Evolutionary conservation across 2,888 invertebrate genomes (phyloP).

Genomic region (Palloptera scutellata): DNA sequence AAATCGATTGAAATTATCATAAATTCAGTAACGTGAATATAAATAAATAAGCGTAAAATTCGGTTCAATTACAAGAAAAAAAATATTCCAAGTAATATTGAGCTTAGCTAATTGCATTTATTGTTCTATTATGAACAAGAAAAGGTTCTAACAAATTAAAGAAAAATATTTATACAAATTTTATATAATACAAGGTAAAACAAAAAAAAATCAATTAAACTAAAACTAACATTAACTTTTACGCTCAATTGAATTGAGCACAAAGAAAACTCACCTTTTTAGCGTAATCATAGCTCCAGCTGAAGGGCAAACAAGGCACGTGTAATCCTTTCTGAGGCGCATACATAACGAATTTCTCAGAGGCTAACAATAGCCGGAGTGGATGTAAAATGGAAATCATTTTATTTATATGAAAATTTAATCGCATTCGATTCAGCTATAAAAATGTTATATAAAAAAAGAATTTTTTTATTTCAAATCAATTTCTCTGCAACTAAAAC

Average conservation of each 20-base stretch:
- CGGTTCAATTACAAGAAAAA: neutral
- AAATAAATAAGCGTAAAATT: neutral
- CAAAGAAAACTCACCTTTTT: neutral
- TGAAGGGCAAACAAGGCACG: conserved; percentile 30
- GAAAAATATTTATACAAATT: neutral
- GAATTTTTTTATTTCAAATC: conserved; percentile 14
- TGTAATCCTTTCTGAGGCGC: conserved; percentile 28
- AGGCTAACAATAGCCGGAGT: neutral
- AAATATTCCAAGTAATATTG: neutral
- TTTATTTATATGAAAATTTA: conserved; percentile 8
- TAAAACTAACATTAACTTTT: conserved; percentile 29
- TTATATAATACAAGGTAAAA: neutral
- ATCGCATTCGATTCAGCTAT: conserved; percentile 43
- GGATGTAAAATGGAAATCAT: conserved; percentile 1
- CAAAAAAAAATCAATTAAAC: neutral
- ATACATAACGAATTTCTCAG: conserved; percentile 15
- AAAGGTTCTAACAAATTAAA: neutral
- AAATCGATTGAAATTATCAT: too few species aligned
- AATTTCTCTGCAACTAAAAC: conserved; percentile 24
- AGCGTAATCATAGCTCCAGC: neutral
- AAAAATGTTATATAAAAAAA: conserved; percentile 31
- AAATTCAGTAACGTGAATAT: too few species aligned
- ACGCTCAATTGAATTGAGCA: conserved; percentile 20
- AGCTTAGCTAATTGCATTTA: neutral
- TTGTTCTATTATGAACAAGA: neutral